A percentile compares a stretch with the other conserved stretches of the same genome.
These are phyloP conservation scores for Cremastinae sp. DNA, from an alignment of 2,888 invertebrate species.

Conservation along the genomic window DNA sequence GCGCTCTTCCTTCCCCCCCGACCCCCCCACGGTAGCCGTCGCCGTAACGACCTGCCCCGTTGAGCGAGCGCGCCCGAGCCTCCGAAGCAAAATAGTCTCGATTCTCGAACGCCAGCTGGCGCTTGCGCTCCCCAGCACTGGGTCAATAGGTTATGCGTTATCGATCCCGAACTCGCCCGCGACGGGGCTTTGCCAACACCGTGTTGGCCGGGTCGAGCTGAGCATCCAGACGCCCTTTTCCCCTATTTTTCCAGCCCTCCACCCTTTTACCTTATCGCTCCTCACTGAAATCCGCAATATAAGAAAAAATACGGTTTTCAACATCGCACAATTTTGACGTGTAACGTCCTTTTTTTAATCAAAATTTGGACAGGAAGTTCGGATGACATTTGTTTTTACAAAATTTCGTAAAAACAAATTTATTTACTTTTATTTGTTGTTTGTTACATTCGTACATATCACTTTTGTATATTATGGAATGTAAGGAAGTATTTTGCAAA, in stretches of 20 bases:
- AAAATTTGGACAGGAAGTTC: too few species aligned
- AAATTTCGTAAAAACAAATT: too few species aligned
- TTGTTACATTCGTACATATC: too few species aligned
- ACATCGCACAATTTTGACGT: too few species aligned
- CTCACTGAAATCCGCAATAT: too few species aligned
- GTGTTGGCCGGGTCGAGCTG: slow-evolving; percentile 58
- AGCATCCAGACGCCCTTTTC: slow-evolving; percentile 58
- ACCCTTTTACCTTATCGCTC: slow-evolving; percentile 21
- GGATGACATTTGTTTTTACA: too few species aligned
- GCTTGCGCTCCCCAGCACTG: slow-evolving; percentile 71
- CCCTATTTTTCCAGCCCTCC: slow-evolving; percentile 26
- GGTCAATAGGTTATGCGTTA: slow-evolving; percentile 79
- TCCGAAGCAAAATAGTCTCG: slow-evolving; percentile 17
- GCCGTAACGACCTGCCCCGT: slow-evolving; percentile 52
- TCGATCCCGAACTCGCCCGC: slow-evolving; percentile 69
- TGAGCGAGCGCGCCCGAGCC: slow-evolving; percentile 6
- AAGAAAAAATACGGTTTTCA: too few species aligned
- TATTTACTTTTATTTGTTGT: too few species aligned
- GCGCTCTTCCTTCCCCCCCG: slow-evolving; percentile 15
- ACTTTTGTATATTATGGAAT: too few species aligned
- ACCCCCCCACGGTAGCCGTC: slow-evolving; percentile 3
- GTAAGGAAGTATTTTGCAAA: too few species aligned
- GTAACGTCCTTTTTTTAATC: too few species aligned
- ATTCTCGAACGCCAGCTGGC: slow-evolving; percentile 29
- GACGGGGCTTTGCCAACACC: slow-evolving; percentile 58